Evolutionary conservation across 2,113 vertebrate species (phyloP), one percentile per base, ranked within the genome.

Genomic region (Emydocephalus ijimae): DNA sequence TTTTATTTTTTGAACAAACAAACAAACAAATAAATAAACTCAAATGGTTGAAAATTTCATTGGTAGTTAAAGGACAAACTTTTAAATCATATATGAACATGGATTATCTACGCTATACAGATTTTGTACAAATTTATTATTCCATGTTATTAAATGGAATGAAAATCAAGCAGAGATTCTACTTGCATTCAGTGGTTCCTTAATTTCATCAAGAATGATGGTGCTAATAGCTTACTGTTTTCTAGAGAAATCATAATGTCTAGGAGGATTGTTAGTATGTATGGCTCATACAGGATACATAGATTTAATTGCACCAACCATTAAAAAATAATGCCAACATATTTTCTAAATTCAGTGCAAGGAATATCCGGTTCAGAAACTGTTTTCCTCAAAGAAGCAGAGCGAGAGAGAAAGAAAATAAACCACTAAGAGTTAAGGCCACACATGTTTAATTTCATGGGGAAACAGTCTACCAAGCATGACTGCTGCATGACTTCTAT

Each of bases 331-430:
- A 96, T 95, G 89, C 90, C 55, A 97, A 56, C 61, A 92, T 85
- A n/a, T 91, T 89, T 95, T 18, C 95, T 97, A 96, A 97, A 96
- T 97, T 97, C 97, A 98, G 97, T 97, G 97, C 97, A 97, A 97
- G 96, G 95, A 97, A 96, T 96, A 96, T 97, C 94, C 93, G 95
- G 94, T 92, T 96, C 95, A 96, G 93, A 96, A 96, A 95, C 96
- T 89, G 85, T 93, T 93, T 50, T 48, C 26, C 45, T 59, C 81
- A 90, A 57, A 90, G 89, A 81, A 93, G 81, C 56, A 81, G n/a
- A 85, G 21, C 4, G 26, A 61, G 20, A 89, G 69, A 34, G n/a
- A 88, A n/a, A 59, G 24, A 26, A 85, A 91, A 85, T 20, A 86
- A 88, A 64, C 34, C 43, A 90, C 81, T 87, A 93, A 90, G 89